phyloP scores from a whole-genome alignment of 2,797 vertebrate species.

The Falco biarmicus region DNA sequence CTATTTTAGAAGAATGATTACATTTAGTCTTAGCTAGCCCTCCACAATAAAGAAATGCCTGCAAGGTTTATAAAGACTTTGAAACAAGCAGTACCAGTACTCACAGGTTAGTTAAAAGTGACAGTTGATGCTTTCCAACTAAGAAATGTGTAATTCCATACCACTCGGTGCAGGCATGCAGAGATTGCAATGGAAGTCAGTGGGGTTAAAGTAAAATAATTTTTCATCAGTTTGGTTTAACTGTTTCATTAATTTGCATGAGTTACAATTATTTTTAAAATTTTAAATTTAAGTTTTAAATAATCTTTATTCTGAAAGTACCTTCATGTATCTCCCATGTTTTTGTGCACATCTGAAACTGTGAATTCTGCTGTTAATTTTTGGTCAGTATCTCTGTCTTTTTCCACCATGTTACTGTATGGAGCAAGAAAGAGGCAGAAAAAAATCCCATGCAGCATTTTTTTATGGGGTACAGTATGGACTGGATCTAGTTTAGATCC shows the following conservation, averaged over 20 bases:
- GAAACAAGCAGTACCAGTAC: background rate
- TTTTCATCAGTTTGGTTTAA: constrained; percentile 14
- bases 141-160: background rate
- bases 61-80: background rate
- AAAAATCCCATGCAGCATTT: background rate
- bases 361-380: background rate
- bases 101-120: background rate
- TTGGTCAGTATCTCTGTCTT: background rate
- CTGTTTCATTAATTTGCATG: background rate
- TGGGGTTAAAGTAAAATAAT: background rate
- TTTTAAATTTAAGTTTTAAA: background rate
- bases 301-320: background rate
- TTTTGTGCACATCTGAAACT: background rate
- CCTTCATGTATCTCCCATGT: background rate
- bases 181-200: background rate
- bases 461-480: background rate
- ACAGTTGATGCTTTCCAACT: background rate
- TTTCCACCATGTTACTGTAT: background rate
- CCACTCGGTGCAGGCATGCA: background rate
- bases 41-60: background rate
- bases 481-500: background rate
- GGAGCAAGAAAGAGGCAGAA: background rate
- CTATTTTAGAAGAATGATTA: background rate
- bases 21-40: background rate
- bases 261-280: background rate